phyloP scores from a whole-genome alignment of 35 echinoderm and acorn worm species.

The Holothuria glaberrima region DNA sequence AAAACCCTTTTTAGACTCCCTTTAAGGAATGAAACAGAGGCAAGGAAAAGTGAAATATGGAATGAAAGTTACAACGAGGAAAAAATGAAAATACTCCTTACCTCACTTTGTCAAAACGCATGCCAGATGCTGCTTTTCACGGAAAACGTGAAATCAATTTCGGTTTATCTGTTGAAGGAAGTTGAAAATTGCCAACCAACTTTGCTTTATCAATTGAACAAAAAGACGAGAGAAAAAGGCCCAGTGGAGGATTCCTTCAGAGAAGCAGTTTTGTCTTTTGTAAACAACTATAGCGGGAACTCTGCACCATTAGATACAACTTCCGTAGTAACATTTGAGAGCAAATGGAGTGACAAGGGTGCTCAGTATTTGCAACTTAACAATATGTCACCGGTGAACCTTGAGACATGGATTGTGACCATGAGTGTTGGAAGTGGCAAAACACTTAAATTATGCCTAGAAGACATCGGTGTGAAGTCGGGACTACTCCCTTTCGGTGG shows the following conservation, averaged over 20 bases:
- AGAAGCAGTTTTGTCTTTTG: neutral
- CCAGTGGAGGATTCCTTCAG: neutral
- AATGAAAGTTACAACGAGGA: constrained; percentile 34
- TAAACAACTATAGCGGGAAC: neutral
- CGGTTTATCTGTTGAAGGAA: constrained; percentile 47
- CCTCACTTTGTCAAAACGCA: constrained; percentile 32
- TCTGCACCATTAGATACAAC: neutral
- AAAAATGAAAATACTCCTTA: constrained; percentile 45
- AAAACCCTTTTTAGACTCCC: constrained; percentile 82
- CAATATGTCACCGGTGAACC: too few relatives aligned
- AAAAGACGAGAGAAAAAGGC: neutral
- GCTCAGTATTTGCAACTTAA: neutral
- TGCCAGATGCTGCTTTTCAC: constrained; percentile 79
- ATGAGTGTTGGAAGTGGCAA: constrained; percentile 12
- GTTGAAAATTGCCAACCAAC: neutral
- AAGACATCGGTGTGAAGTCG: neutral
- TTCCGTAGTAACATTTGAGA: neutral
- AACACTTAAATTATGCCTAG: neutral
- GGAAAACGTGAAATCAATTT: constrained; percentile 65
- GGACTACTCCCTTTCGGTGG: constrained; percentile 60
- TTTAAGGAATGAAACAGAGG: constrained; percentile 56
- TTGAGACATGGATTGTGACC: constrained; percentile 9
- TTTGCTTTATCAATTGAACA: neutral
- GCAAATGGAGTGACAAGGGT: neutral
- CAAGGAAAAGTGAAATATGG: constrained; percentile 54